Base-by-base conservation (phyloP, 2,113 vertebrate species). In the Hipposideros armiger region DNA sequence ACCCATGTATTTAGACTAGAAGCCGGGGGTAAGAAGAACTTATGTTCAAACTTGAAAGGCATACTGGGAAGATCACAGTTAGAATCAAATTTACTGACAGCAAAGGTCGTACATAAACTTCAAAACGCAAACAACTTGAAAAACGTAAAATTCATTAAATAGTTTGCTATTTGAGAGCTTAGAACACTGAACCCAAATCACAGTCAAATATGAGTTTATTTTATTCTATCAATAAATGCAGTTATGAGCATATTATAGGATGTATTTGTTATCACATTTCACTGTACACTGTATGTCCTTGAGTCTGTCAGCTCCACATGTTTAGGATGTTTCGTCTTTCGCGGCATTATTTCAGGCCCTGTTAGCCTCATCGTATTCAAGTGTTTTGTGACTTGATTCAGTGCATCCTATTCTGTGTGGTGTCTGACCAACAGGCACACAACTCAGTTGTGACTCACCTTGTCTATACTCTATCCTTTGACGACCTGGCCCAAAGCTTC, bases 401-500 rank as follows among this genome's bases (percentile, higher is more conserved):
- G 22, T 22, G 2, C 0, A 26, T 0, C 0, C 7, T 22, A 4
- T 24, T 73, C 15, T 40, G 2, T 11, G 0, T 24, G 17, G 3
- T 5, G 13, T 40, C 19, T 66, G 32, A 22, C 24, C 72, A 17
- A 67, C 11, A 82, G 82, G 26, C 22, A 69, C 11, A 64, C 1
- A 40, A 52, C 15, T 30, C 8, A 16, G 30, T 50, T 42, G 58
- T 60, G 30, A 42, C 15, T 3, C 14, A 10, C 2, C 50, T 90
- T 50, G 19, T 11, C 24, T 47, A 2, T 7, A 1, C 3, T 40
- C 22, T 7, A 3, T 0, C 17, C 8, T 28, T n/a, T 10, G n/a
- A 60, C 11, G 16, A 7, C 13, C 5, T 87, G 7, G 13, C 11
- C 56, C 7, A 56, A 45, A 14, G 10, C 36, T 32, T 47, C 4